phyloP scores from a whole-genome alignment of 2,113 vertebrate species.

The Podarcis raffonei region DNA sequence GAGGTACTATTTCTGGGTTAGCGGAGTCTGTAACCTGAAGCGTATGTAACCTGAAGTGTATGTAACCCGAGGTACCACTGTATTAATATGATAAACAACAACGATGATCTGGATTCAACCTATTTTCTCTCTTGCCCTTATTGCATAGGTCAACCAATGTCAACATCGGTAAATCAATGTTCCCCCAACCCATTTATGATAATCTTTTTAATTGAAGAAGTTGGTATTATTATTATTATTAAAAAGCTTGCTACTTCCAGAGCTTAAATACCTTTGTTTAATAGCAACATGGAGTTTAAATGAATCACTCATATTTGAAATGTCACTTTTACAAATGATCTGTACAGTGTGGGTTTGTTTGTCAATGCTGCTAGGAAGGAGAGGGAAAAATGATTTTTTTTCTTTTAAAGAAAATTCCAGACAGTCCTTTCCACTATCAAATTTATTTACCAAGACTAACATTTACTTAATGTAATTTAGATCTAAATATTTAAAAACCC shows the following conservation, averaged over 20 bases:
- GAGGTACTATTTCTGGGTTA: too few species aligned
- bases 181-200: background rate
- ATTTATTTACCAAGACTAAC: conserved; percentile 76
- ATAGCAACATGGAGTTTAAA: conserved; percentile 40
- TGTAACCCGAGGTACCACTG: too few species aligned
- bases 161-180: background rate
- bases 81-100: background rate
- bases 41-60: too few species aligned
- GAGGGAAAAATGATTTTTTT: conserved; percentile 57
- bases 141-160: background rate
- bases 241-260: background rate
- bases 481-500: conserved; percentile 78
- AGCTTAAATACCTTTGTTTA: conserved; percentile 12
- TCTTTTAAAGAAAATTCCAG: conserved; percentile 61
- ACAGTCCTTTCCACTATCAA: conserved; percentile 66
- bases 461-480: conserved; percentile 77
- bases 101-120: background rate
- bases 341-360: conserved; percentile 33
- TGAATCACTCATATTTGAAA: conserved; percentile 28
- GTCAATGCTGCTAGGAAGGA: conserved; percentile 35
- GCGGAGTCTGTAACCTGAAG: too few species aligned
- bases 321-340: conserved; percentile 56
- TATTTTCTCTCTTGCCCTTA: background rate
- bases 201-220: conserved; percentile 12
- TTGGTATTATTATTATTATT: background rate